These are phyloP conservation scores for Heliconius aoede DNA, from an alignment of 2,888 invertebrate genomes.

Conservation along the genomic window DNA sequence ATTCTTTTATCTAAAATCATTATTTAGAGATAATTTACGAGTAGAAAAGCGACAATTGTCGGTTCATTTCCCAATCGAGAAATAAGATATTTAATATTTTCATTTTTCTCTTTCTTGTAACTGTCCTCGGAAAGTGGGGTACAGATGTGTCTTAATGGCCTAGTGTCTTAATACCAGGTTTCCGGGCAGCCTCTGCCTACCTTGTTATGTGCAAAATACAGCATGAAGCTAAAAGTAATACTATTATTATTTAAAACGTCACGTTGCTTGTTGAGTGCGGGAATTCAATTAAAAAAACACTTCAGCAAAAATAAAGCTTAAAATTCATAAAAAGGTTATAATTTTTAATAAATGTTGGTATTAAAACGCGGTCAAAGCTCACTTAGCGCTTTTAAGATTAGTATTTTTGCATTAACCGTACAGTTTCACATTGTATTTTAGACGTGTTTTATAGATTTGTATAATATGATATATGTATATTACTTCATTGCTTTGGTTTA, in stretches of 20 bases:
- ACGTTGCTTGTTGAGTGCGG: no score
- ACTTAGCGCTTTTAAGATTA: constrained; percentile 9
- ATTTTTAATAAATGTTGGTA: not conserved
- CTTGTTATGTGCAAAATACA: not conserved
- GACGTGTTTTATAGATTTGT: not conserved
- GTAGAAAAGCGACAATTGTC: no score
- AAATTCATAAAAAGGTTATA: not conserved
- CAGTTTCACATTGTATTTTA: not conserved
- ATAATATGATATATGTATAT: not conserved
- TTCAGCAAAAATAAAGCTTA: no score
- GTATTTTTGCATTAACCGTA: constrained; percentile 2
- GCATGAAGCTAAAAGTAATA: no score
- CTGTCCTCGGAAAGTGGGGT: not conserved
- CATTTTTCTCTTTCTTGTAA: not conserved
- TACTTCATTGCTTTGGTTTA: not conserved
- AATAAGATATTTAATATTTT: not conserved
- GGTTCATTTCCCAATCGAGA: no score
- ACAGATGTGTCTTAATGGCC: not conserved
- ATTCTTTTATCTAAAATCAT: no score
- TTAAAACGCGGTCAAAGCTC: constrained; percentile 9
- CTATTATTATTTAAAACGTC: no score
- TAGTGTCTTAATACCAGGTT: not conserved
- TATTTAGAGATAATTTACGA: no score
- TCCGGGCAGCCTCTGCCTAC: not conserved
- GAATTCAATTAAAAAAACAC: no score